Percentiles rank a stretch among this genome's conserved stretches.
These are phyloP conservation scores for Labeo rohita DNA, from an alignment of 2,113 vertebrate species.

Conservation along the genomic window DNA sequence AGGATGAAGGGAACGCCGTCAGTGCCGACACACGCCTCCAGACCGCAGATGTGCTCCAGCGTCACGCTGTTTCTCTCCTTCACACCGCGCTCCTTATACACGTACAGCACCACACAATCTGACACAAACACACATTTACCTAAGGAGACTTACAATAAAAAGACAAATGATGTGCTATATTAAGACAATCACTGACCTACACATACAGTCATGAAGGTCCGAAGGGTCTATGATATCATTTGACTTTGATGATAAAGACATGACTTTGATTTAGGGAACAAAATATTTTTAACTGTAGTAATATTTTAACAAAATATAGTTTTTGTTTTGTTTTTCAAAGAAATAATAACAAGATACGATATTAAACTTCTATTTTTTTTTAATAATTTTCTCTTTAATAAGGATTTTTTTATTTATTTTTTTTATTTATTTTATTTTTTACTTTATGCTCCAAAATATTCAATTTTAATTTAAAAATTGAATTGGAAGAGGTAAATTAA, in stretches of 20 bases:
- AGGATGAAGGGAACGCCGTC: slow-evolving; percentile 87
- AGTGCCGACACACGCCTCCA: slow-evolving; percentile 84
- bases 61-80: slow-evolving; percentile 85
- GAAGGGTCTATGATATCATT: neutral
- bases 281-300: neutral
- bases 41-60: slow-evolving; percentile 93
- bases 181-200: neutral
- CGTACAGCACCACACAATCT: slow-evolving; percentile 93
- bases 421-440: too few relatives aligned
- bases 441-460: neutral
- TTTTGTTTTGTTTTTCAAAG: neutral
- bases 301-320: neutral
- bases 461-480: neutral
- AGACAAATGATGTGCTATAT: neutral
- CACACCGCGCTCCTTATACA: slow-evolving; percentile 86
- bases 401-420: neutral
- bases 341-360: neutral
- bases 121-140: slow-evolving; percentile 45
- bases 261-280: neutral
- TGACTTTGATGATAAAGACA: neutral
- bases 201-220: neutral
- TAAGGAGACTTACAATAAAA: neutral
- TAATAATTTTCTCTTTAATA: neutral
- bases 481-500: too few relatives aligned
- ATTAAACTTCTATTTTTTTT: neutral